phyloP scores from a whole-genome alignment of 2,888 invertebrate species.

The Rhagium mordax region DNA sequence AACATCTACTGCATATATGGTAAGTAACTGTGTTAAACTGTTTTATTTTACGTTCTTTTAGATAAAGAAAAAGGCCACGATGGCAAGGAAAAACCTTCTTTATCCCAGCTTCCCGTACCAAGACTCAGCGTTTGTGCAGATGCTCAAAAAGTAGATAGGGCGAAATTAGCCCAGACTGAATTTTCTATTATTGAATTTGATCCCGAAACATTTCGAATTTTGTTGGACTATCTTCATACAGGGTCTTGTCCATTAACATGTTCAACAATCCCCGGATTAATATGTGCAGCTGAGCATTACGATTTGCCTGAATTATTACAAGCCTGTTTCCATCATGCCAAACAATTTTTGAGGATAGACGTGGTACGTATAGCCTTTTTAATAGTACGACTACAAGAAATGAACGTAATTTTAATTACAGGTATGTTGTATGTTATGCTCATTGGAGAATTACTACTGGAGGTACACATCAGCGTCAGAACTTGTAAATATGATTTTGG shows the following conservation, averaged over 20 bases:
- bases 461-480: conserved; percentile 95
- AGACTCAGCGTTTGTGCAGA: conserved; percentile 93
- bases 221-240: conserved; percentile 93
- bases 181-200: conserved; percentile 97
- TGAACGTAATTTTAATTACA: conserved; percentile 63
- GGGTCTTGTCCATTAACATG: conserved; percentile 94
- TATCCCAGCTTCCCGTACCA: conserved; percentile 85
- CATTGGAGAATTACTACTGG: conserved; percentile 96
- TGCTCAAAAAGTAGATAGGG: conserved; percentile 93
- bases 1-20: no score
- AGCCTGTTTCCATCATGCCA: conserved; percentile 96
- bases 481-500: conserved; percentile 93
- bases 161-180: conserved; percentile 94
- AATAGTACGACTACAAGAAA: background rate
- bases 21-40: conserved; percentile 24
- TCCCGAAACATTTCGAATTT: conserved; percentile 91
- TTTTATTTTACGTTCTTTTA: conserved; percentile 62
- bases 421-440: conserved; percentile 94
- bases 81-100: conserved; percentile 81
- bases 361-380: conserved; percentile 75
- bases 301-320: conserved; percentile 93
- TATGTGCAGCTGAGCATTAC: conserved; percentile 95
- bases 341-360: conserved; percentile 93
- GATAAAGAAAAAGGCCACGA: conserved; percentile 90
- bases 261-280: conserved; percentile 92